Percentiles rank a stretch among this genome's conserved stretches.
phyloP scores from a whole-genome alignment of 2,888 invertebrate genomes.

The Tyria jacobaeae region DNA sequence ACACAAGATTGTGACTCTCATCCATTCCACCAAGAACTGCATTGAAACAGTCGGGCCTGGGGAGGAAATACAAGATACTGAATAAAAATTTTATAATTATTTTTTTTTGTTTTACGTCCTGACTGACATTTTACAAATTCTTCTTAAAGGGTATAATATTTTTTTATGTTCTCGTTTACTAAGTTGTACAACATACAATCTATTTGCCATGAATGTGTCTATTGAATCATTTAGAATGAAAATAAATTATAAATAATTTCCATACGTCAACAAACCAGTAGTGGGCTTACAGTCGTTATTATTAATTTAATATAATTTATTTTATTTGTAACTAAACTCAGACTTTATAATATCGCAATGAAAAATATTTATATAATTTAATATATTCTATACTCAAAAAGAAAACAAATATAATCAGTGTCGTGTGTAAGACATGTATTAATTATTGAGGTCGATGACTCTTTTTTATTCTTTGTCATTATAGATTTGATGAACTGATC shows the following conservation, averaged over 20 bases:
- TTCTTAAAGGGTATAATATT: too few species aligned
- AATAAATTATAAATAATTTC: not conserved
- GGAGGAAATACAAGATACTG: too few species aligned
- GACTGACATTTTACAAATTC: too few species aligned
- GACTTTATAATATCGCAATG: not conserved
- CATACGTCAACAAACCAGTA: not conserved
- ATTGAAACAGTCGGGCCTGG: too few species aligned
- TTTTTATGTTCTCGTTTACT: too few species aligned
- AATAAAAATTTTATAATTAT: too few species aligned
- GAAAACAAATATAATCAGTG: not conserved
- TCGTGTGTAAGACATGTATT: not conserved
- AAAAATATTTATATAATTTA: not conserved
- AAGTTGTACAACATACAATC: too few species aligned
- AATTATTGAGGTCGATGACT: not conserved
- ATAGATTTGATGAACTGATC: not conserved
- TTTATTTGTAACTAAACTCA: not conserved
- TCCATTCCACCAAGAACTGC: too few species aligned
- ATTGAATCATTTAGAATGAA: too few species aligned
- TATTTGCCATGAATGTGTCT: too few species aligned
- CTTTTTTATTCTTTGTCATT: not conserved
- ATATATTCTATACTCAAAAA: not conserved
- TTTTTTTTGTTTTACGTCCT: too few species aligned
- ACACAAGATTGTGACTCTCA: too few species aligned
- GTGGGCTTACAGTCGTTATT: not conserved
- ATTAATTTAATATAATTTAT: not conserved